Evolutionary conservation across 2,888 invertebrate genomes (phyloP).

Genomic region (Fragum whitleyi): DNA sequence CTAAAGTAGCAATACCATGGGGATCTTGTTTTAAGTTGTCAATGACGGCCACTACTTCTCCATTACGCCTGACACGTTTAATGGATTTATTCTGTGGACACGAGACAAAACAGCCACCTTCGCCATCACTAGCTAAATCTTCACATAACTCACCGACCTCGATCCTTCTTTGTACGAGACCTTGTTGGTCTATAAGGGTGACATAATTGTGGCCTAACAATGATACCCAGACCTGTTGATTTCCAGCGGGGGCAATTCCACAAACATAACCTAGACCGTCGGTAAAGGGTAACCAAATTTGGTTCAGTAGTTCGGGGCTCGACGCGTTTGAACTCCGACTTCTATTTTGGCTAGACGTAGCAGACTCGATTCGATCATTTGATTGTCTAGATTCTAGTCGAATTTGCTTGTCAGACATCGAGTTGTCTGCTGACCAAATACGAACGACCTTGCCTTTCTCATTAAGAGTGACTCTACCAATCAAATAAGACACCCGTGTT

Average conservation of each 20-base stretch:
- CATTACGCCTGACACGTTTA: constrained; percentile 30
- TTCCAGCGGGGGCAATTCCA: constrained; percentile 48
- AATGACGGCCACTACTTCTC: constrained; percentile 24
- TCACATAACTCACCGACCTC: constrained; percentile 48
- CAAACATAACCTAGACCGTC: constrained; percentile 56
- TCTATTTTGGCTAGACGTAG: background rate
- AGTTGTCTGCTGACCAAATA: background rate
- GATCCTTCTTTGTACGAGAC: constrained; percentile 26
- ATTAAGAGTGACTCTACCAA: constrained; percentile 7
- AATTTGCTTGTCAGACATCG: background rate
- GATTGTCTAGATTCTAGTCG: background rate
- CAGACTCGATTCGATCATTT: background rate
- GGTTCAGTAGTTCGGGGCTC: background rate
- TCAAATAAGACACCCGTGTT: constrained; percentile 1
- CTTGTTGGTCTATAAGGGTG: constrained; percentile 31
- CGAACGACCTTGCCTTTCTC: background rate
- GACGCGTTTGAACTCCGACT: background rate
- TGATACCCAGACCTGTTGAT: constrained; percentile 46
- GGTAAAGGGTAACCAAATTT: constrained; percentile 17
- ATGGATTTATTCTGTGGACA: constrained; percentile 44
- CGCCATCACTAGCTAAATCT: constrained; percentile 39
- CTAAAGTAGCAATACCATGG: constrained; percentile 39
- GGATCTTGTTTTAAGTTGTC: constrained; percentile 35
- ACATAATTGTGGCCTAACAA: constrained; percentile 46
- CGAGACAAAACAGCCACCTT: constrained; percentile 53